Conservation (phyloP, 2,888 invertebrate genomes). For the Cylindroiulus punctatus region DNA sequence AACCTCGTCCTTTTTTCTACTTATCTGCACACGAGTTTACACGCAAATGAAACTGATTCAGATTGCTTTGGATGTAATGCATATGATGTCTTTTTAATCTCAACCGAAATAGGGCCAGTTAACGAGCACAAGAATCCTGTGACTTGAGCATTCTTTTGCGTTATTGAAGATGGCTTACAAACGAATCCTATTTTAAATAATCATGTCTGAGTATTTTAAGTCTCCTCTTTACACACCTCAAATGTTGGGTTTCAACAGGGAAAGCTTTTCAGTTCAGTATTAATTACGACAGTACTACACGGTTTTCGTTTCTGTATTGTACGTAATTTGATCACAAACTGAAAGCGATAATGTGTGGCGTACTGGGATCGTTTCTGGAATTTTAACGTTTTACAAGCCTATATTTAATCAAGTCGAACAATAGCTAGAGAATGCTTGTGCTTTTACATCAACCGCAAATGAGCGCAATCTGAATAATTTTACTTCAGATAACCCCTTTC, state of each 20-base stretch:
- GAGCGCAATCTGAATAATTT: background rate
- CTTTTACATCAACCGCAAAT: background rate
- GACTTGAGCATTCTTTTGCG: background rate
- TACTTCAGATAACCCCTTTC: background rate
- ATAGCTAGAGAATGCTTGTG: background rate
- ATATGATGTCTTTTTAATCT: background rate
- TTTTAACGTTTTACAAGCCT: background rate
- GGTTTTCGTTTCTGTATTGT: background rate
- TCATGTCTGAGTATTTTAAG: background rate
- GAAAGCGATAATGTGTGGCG: too few species aligned
- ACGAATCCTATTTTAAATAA: too few species aligned
- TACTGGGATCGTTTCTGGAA: background rate
- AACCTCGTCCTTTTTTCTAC: background rate
- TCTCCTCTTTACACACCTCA: background rate
- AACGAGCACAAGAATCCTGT: background rate
- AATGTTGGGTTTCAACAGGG: background rate
- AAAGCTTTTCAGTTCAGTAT: background rate
- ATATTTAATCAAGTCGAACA: background rate
- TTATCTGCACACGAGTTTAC: background rate
- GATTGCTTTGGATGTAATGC: background rate
- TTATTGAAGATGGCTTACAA: background rate
- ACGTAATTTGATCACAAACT: background rate
- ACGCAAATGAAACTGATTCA: background rate
- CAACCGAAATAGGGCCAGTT: background rate
- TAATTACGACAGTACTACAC: too few species aligned